Evolutionary conservation across 1,140 invertebrate genomes (phyloP).

Genomic region (Eriocheir sinensis): DNA sequence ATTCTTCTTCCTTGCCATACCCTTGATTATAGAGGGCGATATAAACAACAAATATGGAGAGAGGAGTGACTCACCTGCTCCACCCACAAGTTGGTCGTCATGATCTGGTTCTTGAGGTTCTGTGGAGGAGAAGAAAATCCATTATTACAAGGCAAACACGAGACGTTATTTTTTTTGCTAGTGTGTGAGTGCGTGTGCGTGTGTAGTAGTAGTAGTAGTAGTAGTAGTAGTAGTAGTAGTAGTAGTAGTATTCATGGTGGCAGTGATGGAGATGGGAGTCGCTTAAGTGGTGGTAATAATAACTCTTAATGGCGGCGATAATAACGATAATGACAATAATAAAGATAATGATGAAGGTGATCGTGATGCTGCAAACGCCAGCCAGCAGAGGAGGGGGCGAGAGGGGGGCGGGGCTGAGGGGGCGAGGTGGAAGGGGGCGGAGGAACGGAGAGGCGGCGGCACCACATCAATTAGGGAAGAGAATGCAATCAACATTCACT

Average conservation of each 20-base stretch:
- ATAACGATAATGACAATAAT: not conserved
- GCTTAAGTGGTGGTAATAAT: not conserved
- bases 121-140: not conserved
- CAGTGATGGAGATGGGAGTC: not conserved
- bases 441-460: not conserved
- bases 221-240: not conserved
- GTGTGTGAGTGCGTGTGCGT: not conserved
- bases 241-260: not conserved
- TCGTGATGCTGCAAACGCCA: too few relatives aligned
- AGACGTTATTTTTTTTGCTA: not conserved
- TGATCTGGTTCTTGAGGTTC: conserved; percentile 60
- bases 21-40: too few relatives aligned
- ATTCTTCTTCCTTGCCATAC: too few relatives aligned
- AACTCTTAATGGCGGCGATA: not conserved
- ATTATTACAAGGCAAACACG: not conserved
- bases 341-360: not conserved
- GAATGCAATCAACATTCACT: conserved; percentile 16
- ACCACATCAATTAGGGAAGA: not conserved
- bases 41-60: too few relatives aligned
- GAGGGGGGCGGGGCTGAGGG: too few relatives aligned
- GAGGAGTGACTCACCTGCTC: conserved; percentile 47
- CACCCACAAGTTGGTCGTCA: conserved; percentile 57
- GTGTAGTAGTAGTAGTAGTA: not conserved
- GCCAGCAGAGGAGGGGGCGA: too few relatives aligned
- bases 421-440: too few relatives aligned